Evolutionary conservation across 2,113 vertebrate genomes (phyloP).

Genomic region (Climacteris rufus): DNA sequence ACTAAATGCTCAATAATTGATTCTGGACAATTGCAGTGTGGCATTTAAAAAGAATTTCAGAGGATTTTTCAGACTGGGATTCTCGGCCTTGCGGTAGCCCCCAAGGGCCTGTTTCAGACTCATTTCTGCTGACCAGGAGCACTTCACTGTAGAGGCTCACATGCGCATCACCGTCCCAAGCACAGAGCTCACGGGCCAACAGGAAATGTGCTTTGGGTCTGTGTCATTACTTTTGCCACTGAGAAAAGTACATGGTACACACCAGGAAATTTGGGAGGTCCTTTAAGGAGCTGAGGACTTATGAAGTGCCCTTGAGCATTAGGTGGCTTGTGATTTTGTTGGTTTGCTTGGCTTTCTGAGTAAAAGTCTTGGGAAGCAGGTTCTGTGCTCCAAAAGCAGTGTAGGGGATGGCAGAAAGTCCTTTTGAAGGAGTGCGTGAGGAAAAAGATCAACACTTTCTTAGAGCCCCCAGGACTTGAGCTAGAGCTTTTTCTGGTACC

Average conservation of each 20-base stretch:
- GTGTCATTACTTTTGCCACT: not conserved
- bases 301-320: not conserved
- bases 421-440: not conserved
- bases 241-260: not conserved
- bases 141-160: not conserved
- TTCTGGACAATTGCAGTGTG: not conserved
- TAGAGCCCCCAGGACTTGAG: not conserved
- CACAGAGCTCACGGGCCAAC: not conserved
- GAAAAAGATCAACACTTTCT: not conserved
- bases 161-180: fast-evolving
- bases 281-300: not conserved
- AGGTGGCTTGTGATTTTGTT: not conserved
- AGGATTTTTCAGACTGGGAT: not conserved
- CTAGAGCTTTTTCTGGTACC: not conserved
- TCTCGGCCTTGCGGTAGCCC: not conserved
- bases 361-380: not conserved
- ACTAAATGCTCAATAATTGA: not conserved
- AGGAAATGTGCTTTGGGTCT: not conserved
- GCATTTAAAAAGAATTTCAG: constrained; percentile 5
- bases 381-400: not conserved
- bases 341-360: not conserved
- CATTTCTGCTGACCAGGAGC: not conserved
- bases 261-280: not conserved
- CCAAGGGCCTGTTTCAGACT: not conserved
- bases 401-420: not conserved